Base-by-base conservation (phyloP, 1,140 invertebrate species). In the Bemisia tabaci region DNA sequence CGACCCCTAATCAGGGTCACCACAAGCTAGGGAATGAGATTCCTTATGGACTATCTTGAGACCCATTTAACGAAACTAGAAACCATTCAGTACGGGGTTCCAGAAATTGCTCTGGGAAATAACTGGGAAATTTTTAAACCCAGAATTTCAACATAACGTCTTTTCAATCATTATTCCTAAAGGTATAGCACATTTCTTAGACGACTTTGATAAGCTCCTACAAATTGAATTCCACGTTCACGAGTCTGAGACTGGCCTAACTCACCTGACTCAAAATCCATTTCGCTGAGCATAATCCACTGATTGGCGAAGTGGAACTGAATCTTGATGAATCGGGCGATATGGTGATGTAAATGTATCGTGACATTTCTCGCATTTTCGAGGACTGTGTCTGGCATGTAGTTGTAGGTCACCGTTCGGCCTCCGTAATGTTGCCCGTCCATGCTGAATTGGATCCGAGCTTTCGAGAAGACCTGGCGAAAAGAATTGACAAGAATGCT, bases 221-320 rank as follows among this genome's bases (percentile, higher is more conserved):
- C n/a, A n/a, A n/a, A n/a, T n/a, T n/a, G n/a, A n/a, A n/a, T n/a
- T n/a, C n/a, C n/a, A n/a, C n/a, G n/a, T n/a, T n/a, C n/a, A n/a
- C n/a, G n/a, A n/a, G n/a, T n/a, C 69, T 71, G 65, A 70, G 68
- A 27, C 68, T 66, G 5, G 60, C 27, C 59, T 39, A 21, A 75
- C 79, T 82, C 73, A 87, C 86, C 80, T 64, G 83, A 85, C 61
- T 84, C 81, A 72, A 88, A 87, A 33, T 79, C 80, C 11, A 92
- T 82, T 79, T 92, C 91, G 73, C 87, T 87, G 59, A 93, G 82
- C 76, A 93, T 83, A 67, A 93, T 85, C 89, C 89, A 91, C 60
- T 82, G 80, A 24, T 85, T 80, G 26, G 86, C 85, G 74, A 91
- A 93, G 75, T 83, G 85, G 2, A 92, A 79, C 67, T 86, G 83